Conservation (phyloP, 2,797 vertebrate species). For the Numenius phaeopus region DNA sequence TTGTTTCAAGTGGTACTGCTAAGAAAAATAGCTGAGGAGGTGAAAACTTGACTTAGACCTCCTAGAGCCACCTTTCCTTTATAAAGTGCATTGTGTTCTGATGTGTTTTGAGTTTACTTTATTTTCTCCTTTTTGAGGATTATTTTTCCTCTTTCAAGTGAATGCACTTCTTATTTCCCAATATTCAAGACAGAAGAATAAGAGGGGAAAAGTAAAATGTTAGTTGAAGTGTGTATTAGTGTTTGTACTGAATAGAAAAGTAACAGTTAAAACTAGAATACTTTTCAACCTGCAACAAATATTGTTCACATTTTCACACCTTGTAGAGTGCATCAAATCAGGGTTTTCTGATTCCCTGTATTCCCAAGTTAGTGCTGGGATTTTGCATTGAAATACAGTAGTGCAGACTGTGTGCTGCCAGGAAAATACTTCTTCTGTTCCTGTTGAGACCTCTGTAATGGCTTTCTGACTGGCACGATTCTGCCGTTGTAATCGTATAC, state of each 20-base stretch:
- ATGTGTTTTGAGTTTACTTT: neutral
- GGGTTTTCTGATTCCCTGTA: neutral
- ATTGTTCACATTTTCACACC: neutral
- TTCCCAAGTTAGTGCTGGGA: neutral
- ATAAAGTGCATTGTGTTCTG: neutral
- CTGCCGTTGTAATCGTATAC: neutral
- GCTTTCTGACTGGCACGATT: neutral
- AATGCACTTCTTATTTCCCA: neutral
- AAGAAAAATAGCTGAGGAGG: slow-evolving; percentile 51
- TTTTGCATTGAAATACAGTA: neutral
- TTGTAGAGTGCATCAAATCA: accelerated
- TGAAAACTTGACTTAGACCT: slow-evolving; percentile 54
- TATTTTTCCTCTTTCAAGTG: neutral
- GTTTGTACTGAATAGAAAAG: neutral
- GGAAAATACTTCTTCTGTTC: neutral
- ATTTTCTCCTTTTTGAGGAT: neutral
- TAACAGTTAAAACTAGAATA: neutral
- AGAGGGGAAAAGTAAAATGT: neutral
- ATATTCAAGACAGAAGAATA: neutral
- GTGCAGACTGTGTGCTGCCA: neutral
- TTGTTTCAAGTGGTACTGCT: slow-evolving; percentile 55
- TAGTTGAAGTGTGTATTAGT: neutral
- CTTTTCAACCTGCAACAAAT: neutral
- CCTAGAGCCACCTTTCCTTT: neutral
- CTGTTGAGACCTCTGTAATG: neutral